Conservation (phyloP, 2,113 vertebrate species). For the Forbesichthys agassizii region DNA sequence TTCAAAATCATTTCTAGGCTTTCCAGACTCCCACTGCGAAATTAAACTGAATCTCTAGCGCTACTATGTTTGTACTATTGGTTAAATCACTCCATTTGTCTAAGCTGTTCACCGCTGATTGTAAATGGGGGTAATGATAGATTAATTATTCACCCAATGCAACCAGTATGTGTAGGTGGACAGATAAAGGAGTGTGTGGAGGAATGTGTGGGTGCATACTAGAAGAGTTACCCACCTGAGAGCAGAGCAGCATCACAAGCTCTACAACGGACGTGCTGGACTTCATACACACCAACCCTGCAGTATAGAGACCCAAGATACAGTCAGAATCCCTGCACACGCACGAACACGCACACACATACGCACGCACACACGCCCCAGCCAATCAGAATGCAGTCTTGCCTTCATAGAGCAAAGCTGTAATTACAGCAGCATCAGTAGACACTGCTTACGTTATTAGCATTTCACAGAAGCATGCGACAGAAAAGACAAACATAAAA, state of each 20-base stretch:
- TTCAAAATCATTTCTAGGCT: no score
- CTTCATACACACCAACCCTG: constrained; percentile 98
- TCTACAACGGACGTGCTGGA: constrained; percentile 98
- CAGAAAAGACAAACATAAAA: constrained; percentile 60
- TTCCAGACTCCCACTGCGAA: no score
- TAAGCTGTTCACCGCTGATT: no score
- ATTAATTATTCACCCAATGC: no score
- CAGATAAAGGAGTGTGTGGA: not conserved
- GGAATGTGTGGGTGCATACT: not conserved
- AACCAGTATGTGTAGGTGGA: not conserved
- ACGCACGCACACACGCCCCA: constrained; percentile 6
- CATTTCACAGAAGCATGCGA: constrained; percentile 64
- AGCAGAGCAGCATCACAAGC: constrained; percentile 98
- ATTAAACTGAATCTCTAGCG: no score
- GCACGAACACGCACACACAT: not conserved
- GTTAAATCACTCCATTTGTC: no score
- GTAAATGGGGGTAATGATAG: no score
- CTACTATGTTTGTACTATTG: no score
- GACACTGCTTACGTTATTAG: constrained; percentile 31
- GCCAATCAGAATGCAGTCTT: not conserved
- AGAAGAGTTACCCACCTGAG: constrained; percentile 82
- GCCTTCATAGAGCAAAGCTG: constrained; percentile 17
- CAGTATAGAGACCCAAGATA: constrained; percentile 53
- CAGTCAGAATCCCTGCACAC: constrained; percentile 43
- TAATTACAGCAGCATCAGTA: constrained; percentile 42